phyloP scores from a whole-genome alignment of 2,888 invertebrate genomes.

The Furcula furcula region DNA sequence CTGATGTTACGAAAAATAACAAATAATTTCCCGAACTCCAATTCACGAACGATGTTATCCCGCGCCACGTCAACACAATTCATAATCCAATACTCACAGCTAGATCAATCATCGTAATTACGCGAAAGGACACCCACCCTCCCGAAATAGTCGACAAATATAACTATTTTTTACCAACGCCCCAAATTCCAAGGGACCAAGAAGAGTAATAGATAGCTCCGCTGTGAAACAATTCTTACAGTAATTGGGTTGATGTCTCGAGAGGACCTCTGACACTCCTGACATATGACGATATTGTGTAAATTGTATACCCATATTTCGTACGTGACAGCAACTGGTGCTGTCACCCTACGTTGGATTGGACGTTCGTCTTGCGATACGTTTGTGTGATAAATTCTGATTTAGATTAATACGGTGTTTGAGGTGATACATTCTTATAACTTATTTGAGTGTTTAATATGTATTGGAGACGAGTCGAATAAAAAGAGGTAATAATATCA shows the following conservation, averaged over 20 bases:
- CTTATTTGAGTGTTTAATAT: too few relatives aligned
- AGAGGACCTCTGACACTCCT: slow-evolving; percentile 55
- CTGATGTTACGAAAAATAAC: too few relatives aligned
- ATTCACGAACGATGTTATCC: background rate
- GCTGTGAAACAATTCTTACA: slow-evolving; percentile 65
- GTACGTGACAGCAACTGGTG: slow-evolving; percentile 44
- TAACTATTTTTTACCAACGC: slow-evolving; percentile 59
- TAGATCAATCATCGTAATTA: slow-evolving; percentile 62
- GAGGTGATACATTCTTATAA: too few relatives aligned
- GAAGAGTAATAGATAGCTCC: slow-evolving; percentile 69
- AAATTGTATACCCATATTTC: slow-evolving; percentile 61
- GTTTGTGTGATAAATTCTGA: background rate
- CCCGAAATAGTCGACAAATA: slow-evolving; percentile 24
- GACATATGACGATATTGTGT: slow-evolving; percentile 75
- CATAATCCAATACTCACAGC: slow-evolving; percentile 20
- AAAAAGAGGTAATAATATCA: too few relatives aligned
- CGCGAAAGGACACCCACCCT: slow-evolving; percentile 23
- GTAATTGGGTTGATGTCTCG: slow-evolving; percentile 69
- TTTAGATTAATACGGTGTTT: background rate
- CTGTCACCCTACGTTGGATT: slow-evolving; percentile 61
- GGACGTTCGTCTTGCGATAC: slow-evolving; percentile 36
- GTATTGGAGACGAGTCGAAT: too few relatives aligned
- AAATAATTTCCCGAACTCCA: too few relatives aligned
- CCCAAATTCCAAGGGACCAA: slow-evolving; percentile 55
- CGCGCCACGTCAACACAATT: slow-evolving; percentile 6